Conservation (phyloP, 2,888 invertebrate species). For the Rhagonycha fulva region DNA sequence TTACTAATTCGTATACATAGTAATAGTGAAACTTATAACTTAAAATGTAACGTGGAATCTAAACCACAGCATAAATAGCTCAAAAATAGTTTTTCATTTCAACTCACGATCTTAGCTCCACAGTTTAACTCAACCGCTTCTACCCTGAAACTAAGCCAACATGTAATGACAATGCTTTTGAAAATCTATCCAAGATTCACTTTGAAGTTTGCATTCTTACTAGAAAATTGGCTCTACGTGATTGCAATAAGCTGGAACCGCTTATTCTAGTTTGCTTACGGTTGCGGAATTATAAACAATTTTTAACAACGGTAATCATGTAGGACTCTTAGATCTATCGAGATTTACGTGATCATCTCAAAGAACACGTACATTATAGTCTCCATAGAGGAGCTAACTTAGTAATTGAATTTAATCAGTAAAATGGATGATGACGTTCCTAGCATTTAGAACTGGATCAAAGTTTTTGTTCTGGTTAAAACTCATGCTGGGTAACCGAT, state of each 20-base stretch:
- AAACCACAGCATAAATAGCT: neutral
- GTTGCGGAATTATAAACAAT: neutral
- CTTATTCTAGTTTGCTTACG: neutral
- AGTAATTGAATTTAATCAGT: neutral
- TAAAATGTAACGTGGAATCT: neutral
- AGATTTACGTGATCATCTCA: neutral
- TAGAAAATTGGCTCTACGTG: neutral
- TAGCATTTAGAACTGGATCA: neutral
- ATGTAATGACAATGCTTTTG: neutral
- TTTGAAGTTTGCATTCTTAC: neutral
- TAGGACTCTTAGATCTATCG: neutral
- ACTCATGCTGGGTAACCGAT: neutral
- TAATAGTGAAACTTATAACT: no score
- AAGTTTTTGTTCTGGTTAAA: neutral
- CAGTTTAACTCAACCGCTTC: neutral
- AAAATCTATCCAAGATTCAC: neutral
- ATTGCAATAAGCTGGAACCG: neutral
- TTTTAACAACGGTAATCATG: neutral
- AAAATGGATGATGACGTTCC: neutral
- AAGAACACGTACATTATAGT: neutral
- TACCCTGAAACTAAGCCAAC: neutral
- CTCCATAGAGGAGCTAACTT: neutral
- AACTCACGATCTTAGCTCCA: neutral
- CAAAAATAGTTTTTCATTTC: neutral
- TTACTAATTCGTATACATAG: neutral